Evolutionary conservation across 2,113 vertebrate species (phyloP).

Genomic region (Lycocorax pyrrhopterus): DNA sequence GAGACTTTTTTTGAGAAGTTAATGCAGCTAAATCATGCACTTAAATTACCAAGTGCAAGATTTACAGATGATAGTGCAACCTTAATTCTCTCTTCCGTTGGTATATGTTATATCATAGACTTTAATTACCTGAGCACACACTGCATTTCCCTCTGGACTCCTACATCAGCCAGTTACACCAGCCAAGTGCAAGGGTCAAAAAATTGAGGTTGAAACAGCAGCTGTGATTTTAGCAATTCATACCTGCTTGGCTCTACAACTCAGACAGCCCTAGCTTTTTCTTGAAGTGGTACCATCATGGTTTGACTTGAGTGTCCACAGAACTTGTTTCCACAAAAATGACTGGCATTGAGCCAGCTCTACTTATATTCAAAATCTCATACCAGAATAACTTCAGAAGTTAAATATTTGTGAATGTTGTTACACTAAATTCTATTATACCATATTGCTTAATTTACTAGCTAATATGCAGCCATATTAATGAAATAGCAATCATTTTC

Average conservation of each 20-base stretch:
- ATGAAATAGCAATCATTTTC: background rate
- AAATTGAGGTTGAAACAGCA: background rate
- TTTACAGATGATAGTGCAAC: background rate
- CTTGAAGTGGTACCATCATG: background rate
- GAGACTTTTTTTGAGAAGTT: background rate
- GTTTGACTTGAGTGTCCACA: background rate
- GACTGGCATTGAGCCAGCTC: background rate
- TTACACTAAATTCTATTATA: background rate
- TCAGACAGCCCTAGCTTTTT: background rate
- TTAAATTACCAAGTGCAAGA: background rate
- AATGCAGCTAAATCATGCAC: accelerated
- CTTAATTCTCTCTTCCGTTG: background rate
- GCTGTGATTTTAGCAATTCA: background rate
- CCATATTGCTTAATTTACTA: background rate
- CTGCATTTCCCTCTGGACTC: background rate
- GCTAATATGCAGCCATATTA: background rate
- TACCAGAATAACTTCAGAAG: background rate
- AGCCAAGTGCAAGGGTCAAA: background rate
- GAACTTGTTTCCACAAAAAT: background rate
- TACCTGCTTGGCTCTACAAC: background rate
- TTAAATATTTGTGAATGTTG: background rate
- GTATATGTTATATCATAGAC: background rate
- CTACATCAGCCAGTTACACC: background rate
- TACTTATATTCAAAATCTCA: background rate
- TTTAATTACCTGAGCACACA: background rate